Percentiles rank a stretch among this genome's conserved stretches.
These are phyloP conservation scores for Hippocampus abdominalis DNA, from an alignment of 2,113 vertebrate species.

Conservation along the genomic window DNA sequence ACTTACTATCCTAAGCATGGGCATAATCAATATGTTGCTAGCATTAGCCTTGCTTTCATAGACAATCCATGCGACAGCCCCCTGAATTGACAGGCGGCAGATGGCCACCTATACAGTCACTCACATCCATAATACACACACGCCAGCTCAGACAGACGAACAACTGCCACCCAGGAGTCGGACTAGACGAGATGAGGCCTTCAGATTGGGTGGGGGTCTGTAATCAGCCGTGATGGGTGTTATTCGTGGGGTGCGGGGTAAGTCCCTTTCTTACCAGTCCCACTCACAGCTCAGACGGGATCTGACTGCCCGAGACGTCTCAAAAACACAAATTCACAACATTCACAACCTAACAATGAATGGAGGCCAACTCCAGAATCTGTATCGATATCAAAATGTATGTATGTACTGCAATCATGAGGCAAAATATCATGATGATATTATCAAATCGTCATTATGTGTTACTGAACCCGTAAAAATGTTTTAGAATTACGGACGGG, in stretches of 20 bases:
- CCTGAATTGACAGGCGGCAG: conserved; percentile 48
- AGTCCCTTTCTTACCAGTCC: conserved; percentile 7
- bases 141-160: conserved; percentile 64
- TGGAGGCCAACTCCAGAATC: too few relatives aligned
- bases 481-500: background rate
- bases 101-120: conserved; percentile 67
- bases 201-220: background rate
- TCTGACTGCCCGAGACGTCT: background rate
- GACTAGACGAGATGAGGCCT: conserved; percentile 40
- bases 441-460: too few relatives aligned
- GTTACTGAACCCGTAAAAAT: background rate
- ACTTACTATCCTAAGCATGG: background rate
- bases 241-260: background rate
- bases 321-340: background rate
- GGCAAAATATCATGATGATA: too few relatives aligned
- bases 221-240: conserved; percentile 23
- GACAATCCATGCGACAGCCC: conserved; percentile 8
- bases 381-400: too few relatives aligned
- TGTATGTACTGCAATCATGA: too few relatives aligned
- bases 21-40: background rate
- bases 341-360: too few relatives aligned
- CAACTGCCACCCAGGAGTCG: conserved; percentile 61
- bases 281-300: background rate
- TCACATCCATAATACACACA: conserved; percentile 16
- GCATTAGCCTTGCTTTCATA: background rate